Percentiles rank a stretch among this genome's conserved stretches.
Evolutionary conservation across 2,113 vertebrate genomes (phyloP).

Genomic region (Carlito syrichta): DNA sequence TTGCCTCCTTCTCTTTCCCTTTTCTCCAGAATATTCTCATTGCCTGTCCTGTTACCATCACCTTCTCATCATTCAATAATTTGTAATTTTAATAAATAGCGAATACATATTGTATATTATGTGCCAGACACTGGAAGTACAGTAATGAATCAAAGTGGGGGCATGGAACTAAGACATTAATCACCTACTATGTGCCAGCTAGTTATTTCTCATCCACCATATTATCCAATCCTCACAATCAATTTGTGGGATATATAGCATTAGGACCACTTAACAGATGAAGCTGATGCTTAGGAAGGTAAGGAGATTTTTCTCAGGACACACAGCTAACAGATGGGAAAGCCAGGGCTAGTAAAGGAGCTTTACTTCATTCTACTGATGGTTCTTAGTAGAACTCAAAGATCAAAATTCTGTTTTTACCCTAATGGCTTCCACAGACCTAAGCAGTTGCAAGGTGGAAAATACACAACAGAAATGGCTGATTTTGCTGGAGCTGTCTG

Average conservation of each 20-base stretch:
- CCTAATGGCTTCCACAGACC: neutral
- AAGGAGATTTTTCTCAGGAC: neutral
- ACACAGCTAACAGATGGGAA: neutral
- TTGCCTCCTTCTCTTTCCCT: neutral
- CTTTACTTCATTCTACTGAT: neutral
- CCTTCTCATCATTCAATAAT: neutral
- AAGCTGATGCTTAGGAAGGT: neutral
- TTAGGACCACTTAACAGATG: neutral
- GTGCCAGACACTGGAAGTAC: neutral
- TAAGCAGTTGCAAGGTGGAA: neutral
- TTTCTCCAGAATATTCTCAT: neutral
- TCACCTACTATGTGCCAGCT: neutral
- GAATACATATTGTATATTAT: neutral
- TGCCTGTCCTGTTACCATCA: neutral
- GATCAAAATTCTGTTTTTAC: neutral
- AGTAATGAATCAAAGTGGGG: neutral
- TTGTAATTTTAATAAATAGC: neutral
- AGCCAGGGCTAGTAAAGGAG: neutral
- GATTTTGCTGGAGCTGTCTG: neutral
- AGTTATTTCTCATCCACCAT: neutral
- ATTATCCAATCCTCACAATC: neutral
- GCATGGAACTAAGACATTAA: neutral
- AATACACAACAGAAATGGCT: neutral
- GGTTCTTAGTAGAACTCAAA: neutral
- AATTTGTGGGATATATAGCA: neutral